These are phyloP conservation scores for Rhegmatorhina hoffmannsi DNA, from an alignment of 2,113 vertebrate species.

Conservation along the genomic window DNA sequence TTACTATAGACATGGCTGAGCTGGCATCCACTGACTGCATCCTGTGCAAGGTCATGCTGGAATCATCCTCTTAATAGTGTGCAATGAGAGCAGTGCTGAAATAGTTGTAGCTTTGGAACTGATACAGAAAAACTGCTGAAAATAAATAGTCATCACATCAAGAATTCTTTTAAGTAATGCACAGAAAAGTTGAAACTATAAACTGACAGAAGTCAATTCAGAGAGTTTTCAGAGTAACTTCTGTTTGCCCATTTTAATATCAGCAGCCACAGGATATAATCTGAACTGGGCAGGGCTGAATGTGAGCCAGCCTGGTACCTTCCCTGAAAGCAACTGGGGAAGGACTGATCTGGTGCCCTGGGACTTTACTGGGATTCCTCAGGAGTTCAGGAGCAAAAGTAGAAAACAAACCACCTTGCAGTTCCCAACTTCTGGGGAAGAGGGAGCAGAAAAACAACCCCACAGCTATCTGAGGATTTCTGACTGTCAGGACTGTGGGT, in stretches of 20 bases:
- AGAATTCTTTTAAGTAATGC: not conserved
- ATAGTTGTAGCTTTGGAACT: not conserved
- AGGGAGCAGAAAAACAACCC: not conserved
- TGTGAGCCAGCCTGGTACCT: not conserved
- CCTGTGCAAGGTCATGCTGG: not conserved
- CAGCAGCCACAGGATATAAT: not conserved
- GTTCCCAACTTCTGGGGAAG: not conserved
- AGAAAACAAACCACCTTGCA: not conserved
- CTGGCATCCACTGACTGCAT: not conserved
- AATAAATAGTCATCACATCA: not conserved
- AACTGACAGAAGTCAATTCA: not conserved
- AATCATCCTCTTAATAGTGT: not conserved
- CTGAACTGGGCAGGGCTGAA: not conserved
- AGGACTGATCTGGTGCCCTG: not conserved
- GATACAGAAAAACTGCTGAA: not conserved
- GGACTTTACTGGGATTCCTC: not conserved
- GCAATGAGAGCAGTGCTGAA: not conserved
- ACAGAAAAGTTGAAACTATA: not conserved
- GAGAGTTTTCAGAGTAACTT: not conserved
- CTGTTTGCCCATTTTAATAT: not conserved
- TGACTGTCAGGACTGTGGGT: not conserved
- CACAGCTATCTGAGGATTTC: not conserved
- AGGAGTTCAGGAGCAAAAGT: not conserved
- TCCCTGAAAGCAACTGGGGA: not conserved
- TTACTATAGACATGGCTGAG: not conserved